Base-by-base conservation (phyloP, 2,797 vertebrate genomes). In the Rhynchonycteris naso region DNA sequence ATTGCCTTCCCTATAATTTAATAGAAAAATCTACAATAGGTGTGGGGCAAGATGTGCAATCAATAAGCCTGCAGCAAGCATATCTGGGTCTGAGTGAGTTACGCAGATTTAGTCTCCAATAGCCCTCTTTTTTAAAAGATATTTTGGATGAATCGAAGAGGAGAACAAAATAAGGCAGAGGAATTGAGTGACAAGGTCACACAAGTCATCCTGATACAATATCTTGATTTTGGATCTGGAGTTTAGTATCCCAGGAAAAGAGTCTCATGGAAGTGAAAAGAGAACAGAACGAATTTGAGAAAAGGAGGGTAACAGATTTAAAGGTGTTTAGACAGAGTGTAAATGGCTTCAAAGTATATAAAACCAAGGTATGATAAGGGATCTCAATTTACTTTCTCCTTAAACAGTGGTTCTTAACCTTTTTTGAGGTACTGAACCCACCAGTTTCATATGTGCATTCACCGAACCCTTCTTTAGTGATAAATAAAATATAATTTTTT, bases 321-420 rank as follows among this genome's bases (percentile, higher is more conserved):
- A 93, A 88, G 19, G 33, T 58, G 47, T 47, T 69, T 13, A 83
- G 54, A 61, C 43, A 30, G 43, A 85, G 16, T 82, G 58, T 81
- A 88, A 92, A 18, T 88, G 14, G 6, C 52, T 94, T 93, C 35
- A 78, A 66, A 68, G 43, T 7, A 24, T 68, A 56, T 14, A 82
- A 88, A 90, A 50, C 43, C 56, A 66, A 90, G 16, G 43, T 65
- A 38, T 68, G 30, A 74, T 35, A 82, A 94, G 30, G 3, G 12
- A 93, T 93, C 88, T 2, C 22, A 65, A 54, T 80, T 88, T 81
- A 30, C 9, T 79, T 95, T 92, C 30, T 82, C 88, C 58, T 91
- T 82, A 88, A 63, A n/a, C 2, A 59, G n/a, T n/a, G n/a, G n/a
- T n/a, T n/a, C n/a, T n/a, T n/a, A n/a, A n/a, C n/a, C n/a, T n/a